Conservation (phyloP, 2,888 invertebrate species). For the Trilocha varians region DNA sequence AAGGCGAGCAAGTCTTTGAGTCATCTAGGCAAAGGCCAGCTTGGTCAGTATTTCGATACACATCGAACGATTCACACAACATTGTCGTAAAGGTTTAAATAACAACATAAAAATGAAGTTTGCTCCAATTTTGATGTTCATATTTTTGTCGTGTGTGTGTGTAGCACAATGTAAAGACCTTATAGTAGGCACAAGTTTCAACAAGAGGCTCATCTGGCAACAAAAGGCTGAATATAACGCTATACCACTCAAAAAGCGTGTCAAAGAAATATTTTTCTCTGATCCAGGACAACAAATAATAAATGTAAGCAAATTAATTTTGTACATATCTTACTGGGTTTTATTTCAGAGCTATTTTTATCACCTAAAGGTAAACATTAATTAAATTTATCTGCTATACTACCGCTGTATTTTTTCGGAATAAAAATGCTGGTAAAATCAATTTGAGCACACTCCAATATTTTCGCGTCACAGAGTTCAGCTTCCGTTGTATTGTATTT, state of each 20-base stretch:
- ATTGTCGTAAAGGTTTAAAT: slow-evolving; percentile 9
- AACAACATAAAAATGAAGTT: slow-evolving; percentile 42
- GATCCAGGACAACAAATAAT: slow-evolving; percentile 62
- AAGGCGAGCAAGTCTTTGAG: slow-evolving; percentile 34
- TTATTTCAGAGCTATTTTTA: not conserved
- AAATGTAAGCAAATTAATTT: slow-evolving; percentile 35
- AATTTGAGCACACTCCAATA: not conserved
- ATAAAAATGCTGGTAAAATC: not conserved
- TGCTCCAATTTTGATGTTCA: slow-evolving; percentile 34
- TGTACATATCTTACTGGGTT: not conserved
- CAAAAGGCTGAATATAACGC: slow-evolving; percentile 59
- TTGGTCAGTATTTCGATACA: slow-evolving; percentile 33
- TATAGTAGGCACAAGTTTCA: slow-evolving; percentile 60
- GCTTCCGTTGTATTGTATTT: not conserved
- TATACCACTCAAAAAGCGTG: slow-evolving; percentile 60
- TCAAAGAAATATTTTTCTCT: slow-evolving; percentile 59
- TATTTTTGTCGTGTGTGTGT: slow-evolving; percentile 40
- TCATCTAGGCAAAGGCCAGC: slow-evolving; percentile 10
- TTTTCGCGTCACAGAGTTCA: not conserved
- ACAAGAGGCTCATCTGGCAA: slow-evolving; percentile 50
- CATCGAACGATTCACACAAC: slow-evolving; percentile 32
- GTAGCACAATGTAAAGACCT: slow-evolving; percentile 50
- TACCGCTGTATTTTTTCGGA: slow-evolving; percentile 2
- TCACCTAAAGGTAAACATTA: slow-evolving; percentile 3
- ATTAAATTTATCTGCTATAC: slow-evolving; percentile 3